phyloP scores from a whole-genome alignment of 2,888 invertebrate genomes.

The Petrolisthes manimaculis region DNA sequence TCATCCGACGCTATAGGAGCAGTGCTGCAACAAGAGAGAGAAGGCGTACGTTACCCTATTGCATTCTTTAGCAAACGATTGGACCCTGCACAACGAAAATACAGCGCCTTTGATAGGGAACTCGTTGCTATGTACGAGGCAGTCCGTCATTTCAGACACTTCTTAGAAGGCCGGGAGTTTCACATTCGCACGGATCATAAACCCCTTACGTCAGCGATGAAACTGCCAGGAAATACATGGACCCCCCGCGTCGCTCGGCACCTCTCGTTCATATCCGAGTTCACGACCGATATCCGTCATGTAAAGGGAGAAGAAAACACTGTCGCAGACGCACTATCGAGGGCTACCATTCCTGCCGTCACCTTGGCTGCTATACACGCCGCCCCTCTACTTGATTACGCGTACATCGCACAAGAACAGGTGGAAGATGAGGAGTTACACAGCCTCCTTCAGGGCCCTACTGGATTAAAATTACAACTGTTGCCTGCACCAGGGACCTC shows the following conservation, averaged over 20 bases:
- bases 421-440: no score
- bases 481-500: no score
- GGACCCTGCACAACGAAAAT: slow-evolving; percentile 67
- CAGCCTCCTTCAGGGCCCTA: no score
- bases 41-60: no score
- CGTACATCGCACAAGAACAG: no score
- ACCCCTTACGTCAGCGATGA: slow-evolving; percentile 68
- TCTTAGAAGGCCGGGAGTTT: slow-evolving; percentile 68
- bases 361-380: no score
- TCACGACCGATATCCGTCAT: slow-evolving; percentile 69
- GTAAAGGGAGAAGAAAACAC: slow-evolving; percentile 62
- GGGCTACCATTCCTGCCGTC: background rate
- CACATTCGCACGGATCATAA: slow-evolving; percentile 67
- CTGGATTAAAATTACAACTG: no score
- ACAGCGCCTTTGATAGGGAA: slow-evolving; percentile 65
- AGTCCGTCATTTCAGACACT: slow-evolving; percentile 57
- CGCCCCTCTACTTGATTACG: no score
- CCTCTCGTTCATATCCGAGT: slow-evolving; percentile 68
- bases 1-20: no score
- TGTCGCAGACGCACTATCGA: background rate
- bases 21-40: no score
- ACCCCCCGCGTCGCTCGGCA: slow-evolving; percentile 69
- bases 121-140: background rate
- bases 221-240: slow-evolving; percentile 67
- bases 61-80: slow-evolving; percentile 67